phyloP scores from a whole-genome alignment of 2,888 invertebrate species.

The Hyposoter dolosus region DNA sequence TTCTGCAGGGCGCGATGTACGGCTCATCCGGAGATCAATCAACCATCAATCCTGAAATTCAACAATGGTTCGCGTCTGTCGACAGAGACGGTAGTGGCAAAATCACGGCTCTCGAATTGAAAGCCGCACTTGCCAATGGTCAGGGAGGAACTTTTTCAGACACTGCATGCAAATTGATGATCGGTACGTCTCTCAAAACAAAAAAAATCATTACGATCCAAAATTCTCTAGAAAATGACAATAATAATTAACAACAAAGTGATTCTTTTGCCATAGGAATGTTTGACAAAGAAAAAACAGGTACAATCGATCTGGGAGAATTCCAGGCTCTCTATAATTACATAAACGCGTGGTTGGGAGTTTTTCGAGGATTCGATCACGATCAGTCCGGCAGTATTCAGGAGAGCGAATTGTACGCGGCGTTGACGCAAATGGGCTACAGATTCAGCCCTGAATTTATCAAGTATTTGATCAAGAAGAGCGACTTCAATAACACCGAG shows the following conservation, averaged over 20 bases:
- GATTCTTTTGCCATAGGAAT: constrained; percentile 87
- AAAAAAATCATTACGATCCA: background rate
- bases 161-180: constrained; percentile 94
- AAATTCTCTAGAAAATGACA: background rate
- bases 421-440: constrained; percentile 95
- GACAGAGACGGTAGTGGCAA: constrained; percentile 94
- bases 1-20: constrained; percentile 67
- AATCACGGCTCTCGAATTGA: constrained; percentile 91
- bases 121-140: constrained; percentile 93
- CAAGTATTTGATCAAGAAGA: constrained; percentile 89
- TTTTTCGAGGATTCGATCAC: constrained; percentile 94
- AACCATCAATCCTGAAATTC: constrained; percentile 89
- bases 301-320: constrained; percentile 93
- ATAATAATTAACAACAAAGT: background rate
- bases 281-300: constrained; percentile 94
- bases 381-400: constrained; percentile 95
- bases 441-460: constrained; percentile 92
- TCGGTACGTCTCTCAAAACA: constrained; percentile 86
- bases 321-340: constrained; percentile 95
- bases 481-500: constrained; percentile 88
- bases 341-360: constrained; percentile 94
- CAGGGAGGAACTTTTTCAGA: constrained; percentile 94
- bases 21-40: constrained; percentile 71
- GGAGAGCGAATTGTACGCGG: constrained; percentile 90
- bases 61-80: constrained; percentile 94